Percentiles rank a stretch among this genome's conserved stretches.
Conservation (phyloP, 2,113 vertebrate genomes). For the Microtus richardsoni region DNA sequence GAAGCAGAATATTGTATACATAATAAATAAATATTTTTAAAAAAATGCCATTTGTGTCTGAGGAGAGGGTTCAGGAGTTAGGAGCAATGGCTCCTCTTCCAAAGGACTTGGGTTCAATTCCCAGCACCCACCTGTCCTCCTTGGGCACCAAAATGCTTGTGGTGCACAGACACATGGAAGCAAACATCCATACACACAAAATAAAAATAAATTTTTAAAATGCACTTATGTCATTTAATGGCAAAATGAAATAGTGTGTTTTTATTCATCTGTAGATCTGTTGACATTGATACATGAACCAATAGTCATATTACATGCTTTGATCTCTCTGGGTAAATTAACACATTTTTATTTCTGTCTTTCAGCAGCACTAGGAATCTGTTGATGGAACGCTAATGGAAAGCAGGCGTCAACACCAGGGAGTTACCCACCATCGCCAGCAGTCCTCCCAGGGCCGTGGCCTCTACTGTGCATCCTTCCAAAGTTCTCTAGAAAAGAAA, state of each 20-base stretch:
- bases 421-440: not conserved
- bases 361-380: not conserved
- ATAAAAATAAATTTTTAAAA: not conserved
- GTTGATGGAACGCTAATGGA: slow-evolving; percentile 7
- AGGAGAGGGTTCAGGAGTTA: not conserved
- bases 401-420: not conserved
- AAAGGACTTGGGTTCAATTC: not conserved
- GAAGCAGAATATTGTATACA: no score
- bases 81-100: not conserved
- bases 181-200: not conserved
- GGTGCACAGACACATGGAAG: not conserved
- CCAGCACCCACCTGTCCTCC: not conserved
- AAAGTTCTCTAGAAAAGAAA: not conserved
- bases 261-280: not conserved
- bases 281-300: not conserved
- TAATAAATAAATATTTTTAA: no score
- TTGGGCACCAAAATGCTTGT: not conserved
- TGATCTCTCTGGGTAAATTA: slow-evolving; percentile 35
- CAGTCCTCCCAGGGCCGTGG: not conserved
- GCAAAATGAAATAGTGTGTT: not conserved
- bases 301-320: slow-evolving; percentile 1
- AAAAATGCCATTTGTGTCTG: not conserved
- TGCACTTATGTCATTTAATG: not conserved
- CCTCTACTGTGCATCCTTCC: not conserved
- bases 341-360: slow-evolving; percentile 37